These are phyloP conservation scores for Liasis olivaceus DNA, from an alignment of 2,797 vertebrate genomes.

Conservation along the genomic window DNA sequence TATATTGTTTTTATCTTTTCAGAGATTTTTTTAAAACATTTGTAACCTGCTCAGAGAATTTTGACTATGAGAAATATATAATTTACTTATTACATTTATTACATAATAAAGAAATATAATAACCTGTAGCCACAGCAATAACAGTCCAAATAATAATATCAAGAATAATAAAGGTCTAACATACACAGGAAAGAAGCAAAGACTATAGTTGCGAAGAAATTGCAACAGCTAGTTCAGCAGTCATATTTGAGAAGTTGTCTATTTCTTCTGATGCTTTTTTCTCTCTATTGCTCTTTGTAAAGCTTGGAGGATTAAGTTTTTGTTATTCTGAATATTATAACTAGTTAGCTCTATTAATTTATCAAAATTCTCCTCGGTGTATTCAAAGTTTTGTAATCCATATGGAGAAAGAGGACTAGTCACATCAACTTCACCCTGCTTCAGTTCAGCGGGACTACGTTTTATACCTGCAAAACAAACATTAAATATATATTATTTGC, in stretches of 20 bases:
- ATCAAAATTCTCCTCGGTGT: constrained; percentile 75
- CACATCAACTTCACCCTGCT: constrained; percentile 75
- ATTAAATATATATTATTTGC: not conserved
- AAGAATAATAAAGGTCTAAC: not conserved
- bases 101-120: not conserved
- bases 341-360: constrained; percentile 76
- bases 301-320: constrained; percentile 70
- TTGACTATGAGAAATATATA: not conserved
- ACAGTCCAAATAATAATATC: not conserved
- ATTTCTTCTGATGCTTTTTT: constrained; percentile 59
- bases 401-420: constrained; percentile 71
- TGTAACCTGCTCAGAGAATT: not conserved
- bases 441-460: constrained; percentile 66
- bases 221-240: not conserved
- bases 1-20: not conserved
- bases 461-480: constrained; percentile 54
- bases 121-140: not conserved
- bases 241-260: not conserved
- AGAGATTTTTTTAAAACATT: not conserved
- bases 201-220: not conserved
- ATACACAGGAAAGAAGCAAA: not conserved
- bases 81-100: not conserved
- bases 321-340: constrained; percentile 84
- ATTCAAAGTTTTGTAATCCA: constrained; percentile 71
- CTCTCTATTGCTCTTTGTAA: constrained; percentile 70